Evolutionary conservation across 2,888 invertebrate species (phyloP).

Genomic region (Lasioglossum figueresi): DNA sequence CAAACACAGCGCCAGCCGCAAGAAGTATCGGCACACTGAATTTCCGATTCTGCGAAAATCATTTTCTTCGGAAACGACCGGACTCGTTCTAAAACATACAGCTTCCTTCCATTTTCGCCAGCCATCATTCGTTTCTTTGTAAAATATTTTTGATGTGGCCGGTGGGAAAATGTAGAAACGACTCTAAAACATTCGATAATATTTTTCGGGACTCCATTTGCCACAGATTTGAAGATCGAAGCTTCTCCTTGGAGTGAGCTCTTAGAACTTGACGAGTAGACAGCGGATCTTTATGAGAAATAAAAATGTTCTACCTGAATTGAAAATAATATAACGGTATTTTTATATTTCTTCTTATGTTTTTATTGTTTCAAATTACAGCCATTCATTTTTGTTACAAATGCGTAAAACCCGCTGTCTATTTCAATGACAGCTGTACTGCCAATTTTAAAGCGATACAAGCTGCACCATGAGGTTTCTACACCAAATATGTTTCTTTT

Average conservation of each 20-base stretch:
- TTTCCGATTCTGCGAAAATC: neutral
- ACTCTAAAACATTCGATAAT: neutral
- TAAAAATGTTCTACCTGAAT: too few species aligned
- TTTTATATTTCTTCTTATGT: too few species aligned
- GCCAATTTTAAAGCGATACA: too few species aligned
- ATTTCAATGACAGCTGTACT: too few species aligned
- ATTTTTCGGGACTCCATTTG: neutral
- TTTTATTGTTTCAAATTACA: too few species aligned
- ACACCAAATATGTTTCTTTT: neutral
- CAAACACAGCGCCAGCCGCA: neutral
- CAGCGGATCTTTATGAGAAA: too few species aligned
- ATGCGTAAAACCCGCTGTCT: too few species aligned
- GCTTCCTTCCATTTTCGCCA: neutral
- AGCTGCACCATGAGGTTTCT: too few species aligned
- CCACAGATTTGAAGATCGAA: neutral
- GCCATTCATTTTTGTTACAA: too few species aligned
- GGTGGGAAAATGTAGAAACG: neutral
- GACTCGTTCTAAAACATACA: neutral
- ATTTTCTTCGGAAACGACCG: neutral
- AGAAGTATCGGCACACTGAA: neutral
- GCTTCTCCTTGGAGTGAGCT: too few species aligned
- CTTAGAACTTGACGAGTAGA: too few species aligned
- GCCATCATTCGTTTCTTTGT: neutral
- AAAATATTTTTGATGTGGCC: neutral
- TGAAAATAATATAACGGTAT: too few species aligned